Base-by-base conservation (phyloP, 2,113 vertebrate genomes). In the Chionomys nivalis region DNA sequence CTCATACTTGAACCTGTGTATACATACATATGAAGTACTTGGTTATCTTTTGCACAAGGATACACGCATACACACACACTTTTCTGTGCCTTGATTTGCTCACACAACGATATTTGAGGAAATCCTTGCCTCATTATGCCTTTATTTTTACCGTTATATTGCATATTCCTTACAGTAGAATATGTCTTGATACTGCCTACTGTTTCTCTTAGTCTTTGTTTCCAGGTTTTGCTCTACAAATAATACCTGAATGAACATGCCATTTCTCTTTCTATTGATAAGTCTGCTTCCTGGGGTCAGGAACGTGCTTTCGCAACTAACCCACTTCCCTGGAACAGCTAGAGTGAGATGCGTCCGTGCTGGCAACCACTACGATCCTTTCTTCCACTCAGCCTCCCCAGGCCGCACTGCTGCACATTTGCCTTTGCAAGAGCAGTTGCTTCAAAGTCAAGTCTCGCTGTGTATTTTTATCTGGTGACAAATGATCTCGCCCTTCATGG, bases 31-130 rank as follows among this genome's bases (percentile, higher is more conserved):
- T 58, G 65, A 55, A 82, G 2, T 70, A 10, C n/a, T 86, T 89
- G 44, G 33, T 70, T 88, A 89, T 63, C 79, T 44, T 89, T 94
- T 85, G 63, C 39, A 93, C n/a, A 94, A 61, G 52, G 16, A 55
- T 17, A 55, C 52, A 55, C 1, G 3, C 52, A 55, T 14, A 55
- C 14, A 55, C 16, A 55, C 16, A 55, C 16, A 55, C 55, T 17
- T 55, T 17, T 55, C 55, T 92, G 13, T 85, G 55, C 28, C 70
- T 92, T 72, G 24, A 7, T 90, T 89, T 95, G 72, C 72, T 77
- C 42, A 72, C 55, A 76, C 10, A 44, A 3, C n/a, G 4, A 52
- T 66, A 33, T 39, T 79, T 63, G 49, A 49, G 42, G 33, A 94
- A 88, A 87, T 82, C 47, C 55, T 72, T 96, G 52, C 31, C 39